phyloP scores from a whole-genome alignment of 2,797 vertebrate species.

The Ptychadena robeensis region DNA sequence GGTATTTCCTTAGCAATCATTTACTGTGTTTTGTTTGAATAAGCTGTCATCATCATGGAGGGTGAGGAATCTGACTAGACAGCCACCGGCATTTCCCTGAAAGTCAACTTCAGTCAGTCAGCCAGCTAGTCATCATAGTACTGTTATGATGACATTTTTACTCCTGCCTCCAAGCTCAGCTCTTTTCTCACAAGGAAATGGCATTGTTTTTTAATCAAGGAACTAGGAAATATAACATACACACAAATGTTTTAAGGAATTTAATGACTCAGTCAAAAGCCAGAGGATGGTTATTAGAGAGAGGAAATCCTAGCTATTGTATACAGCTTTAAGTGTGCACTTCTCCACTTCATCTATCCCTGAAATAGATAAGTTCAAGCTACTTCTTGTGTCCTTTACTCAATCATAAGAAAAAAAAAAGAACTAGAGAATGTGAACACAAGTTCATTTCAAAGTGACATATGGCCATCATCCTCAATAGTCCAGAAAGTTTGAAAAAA shows the following conservation, averaged over 20 bases:
- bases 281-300: conserved; percentile 1
- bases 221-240: conserved; percentile 12
- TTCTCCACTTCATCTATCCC: not conserved
- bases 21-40: not conserved
- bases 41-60: not conserved
- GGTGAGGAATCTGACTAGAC: not conserved
- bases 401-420: not conserved
- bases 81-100: not conserved
- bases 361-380: too few species aligned
- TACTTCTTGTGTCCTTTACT: not conserved
- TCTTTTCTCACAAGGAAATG: conserved; percentile 16
- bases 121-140: not conserved
- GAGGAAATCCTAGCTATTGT: not conserved
- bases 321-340: not conserved
- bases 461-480: not conserved
- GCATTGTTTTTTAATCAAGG: conserved; percentile 20
- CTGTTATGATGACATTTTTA: conserved; percentile 13
- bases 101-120: not conserved
- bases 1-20: not conserved
- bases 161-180: not conserved
- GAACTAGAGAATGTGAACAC: not conserved
- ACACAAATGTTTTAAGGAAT: conserved; percentile 8
- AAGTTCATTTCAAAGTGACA: not conserved
- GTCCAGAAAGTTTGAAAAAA: too few species aligned
- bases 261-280: not conserved